Percentiles rank a stretch among this genome's conserved stretches.
phyloP scores from a whole-genome alignment of 2,113 vertebrate genomes.

The Sebastes schlegelii region DNA sequence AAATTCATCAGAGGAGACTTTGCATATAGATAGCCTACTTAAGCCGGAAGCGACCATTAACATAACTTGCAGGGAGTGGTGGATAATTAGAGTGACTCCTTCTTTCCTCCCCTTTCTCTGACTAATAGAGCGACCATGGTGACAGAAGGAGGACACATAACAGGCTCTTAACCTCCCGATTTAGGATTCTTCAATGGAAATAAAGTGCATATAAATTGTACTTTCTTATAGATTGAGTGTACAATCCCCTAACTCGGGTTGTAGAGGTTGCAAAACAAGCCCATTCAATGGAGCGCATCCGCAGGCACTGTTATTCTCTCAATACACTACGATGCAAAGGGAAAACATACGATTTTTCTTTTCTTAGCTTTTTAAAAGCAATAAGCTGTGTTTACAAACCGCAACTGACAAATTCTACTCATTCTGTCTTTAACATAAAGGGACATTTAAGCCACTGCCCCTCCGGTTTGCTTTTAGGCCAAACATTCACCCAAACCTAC shows the following conservation, averaged over 20 bases:
- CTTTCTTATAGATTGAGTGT: too few species aligned
- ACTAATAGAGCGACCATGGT: constrained; percentile 63
- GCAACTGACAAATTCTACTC: neutral
- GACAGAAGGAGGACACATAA: constrained; percentile 63
- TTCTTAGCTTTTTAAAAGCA: too few species aligned
- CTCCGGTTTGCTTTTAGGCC: neutral
- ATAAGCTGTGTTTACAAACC: neutral
- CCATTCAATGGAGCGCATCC: too few species aligned
- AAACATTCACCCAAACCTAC: constrained; percentile 6
- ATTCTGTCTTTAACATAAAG: neutral
- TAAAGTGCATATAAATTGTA: neutral
- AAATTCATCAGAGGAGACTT: constrained; percentile 86
- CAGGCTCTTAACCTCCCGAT: neutral
- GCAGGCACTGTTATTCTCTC: too few species aligned
- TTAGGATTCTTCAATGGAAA: neutral
- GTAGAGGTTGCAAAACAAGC: too few species aligned
- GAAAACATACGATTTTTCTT: too few species aligned
- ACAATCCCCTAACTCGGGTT: too few species aligned
- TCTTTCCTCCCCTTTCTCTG: constrained; percentile 59
- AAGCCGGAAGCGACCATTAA: constrained; percentile 82
- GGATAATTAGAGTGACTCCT: constrained; percentile 80
- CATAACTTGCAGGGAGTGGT: constrained; percentile 79
- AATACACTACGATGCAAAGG: too few species aligned
- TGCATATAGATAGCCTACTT: constrained; percentile 90
- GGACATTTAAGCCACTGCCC: neutral